Conservation (phyloP, 2,113 vertebrate species). For the Nothoprocta perdicaria region DNA sequence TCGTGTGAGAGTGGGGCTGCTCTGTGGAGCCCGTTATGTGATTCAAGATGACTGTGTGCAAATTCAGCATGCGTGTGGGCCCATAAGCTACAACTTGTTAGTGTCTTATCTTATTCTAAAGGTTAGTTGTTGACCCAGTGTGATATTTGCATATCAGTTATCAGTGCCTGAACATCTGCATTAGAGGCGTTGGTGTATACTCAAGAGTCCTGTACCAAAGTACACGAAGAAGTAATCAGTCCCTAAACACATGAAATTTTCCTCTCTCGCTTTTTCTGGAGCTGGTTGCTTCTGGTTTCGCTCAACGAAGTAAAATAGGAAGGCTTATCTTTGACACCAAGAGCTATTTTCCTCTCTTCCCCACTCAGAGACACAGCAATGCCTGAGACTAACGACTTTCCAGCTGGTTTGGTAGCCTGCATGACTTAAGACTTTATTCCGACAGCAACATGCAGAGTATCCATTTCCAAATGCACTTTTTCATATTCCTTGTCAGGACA, state of each 20-base stretch:
- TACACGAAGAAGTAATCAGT: neutral
- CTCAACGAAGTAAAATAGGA: neutral
- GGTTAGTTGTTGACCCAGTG: neutral
- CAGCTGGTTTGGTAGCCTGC: neutral
- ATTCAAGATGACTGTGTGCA: neutral
- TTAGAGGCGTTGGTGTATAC: neutral
- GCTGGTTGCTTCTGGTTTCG: neutral
- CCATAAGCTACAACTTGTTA: neutral
- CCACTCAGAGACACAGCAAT: neutral
- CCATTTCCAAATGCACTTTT: neutral
- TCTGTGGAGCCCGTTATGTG: fast-evolving
- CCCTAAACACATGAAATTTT: neutral
- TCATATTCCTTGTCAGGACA: fast-evolving
- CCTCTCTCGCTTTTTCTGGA: neutral
- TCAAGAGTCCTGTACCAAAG: neutral
- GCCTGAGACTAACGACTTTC: neutral
- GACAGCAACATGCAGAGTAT: neutral
- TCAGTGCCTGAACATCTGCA: neutral
- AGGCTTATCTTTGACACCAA: neutral
- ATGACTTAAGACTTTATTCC: fast-evolving
- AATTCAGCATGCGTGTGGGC: neutral
- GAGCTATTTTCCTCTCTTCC: neutral
- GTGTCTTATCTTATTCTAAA: neutral
- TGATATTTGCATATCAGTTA: neutral
- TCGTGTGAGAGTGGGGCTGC: neutral